These are phyloP conservation scores for Pristionchus pacificus DNA, from an alignment of 1,140 invertebrate species.

Conservation along the genomic window DNA sequence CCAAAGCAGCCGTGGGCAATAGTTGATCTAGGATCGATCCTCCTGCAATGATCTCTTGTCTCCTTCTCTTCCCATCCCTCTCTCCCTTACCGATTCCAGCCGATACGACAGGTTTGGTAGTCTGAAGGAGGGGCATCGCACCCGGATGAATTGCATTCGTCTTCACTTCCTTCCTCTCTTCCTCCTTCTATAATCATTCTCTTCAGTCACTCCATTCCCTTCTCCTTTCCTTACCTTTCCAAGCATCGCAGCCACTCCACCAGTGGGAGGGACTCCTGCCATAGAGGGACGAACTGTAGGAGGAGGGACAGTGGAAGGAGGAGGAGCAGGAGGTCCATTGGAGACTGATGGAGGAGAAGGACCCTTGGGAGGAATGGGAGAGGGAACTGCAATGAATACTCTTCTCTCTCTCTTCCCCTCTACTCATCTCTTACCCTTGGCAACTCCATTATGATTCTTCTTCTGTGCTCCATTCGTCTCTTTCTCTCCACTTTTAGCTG, in stretches of 20 bases:
- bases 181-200: neutral
- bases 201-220: neutral
- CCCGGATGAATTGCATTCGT: constrained; percentile 10
- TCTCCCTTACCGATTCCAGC: constrained; percentile 10
- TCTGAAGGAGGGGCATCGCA: constrained; percentile 20
- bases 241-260: neutral
- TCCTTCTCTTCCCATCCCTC: neutral
- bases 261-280: neutral
- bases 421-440: neutral
- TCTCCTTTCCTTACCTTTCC: neutral
- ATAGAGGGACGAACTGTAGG: neutral
- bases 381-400: neutral
- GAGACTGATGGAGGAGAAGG: neutral
- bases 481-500: neutral
- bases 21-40: constrained; percentile 34
- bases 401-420: neutral
- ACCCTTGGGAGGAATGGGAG: neutral
- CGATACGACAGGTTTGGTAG: constrained; percentile 4
- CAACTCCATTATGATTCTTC: neutral
- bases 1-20: constrained; percentile 16
- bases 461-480: neutral
- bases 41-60: constrained; percentile 12
- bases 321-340: constrained; percentile 2
- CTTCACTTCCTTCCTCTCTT: neutral
- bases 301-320: neutral